Base-by-base conservation (phyloP, 2,888 invertebrate genomes). In the Acleris sparsana region DNA sequence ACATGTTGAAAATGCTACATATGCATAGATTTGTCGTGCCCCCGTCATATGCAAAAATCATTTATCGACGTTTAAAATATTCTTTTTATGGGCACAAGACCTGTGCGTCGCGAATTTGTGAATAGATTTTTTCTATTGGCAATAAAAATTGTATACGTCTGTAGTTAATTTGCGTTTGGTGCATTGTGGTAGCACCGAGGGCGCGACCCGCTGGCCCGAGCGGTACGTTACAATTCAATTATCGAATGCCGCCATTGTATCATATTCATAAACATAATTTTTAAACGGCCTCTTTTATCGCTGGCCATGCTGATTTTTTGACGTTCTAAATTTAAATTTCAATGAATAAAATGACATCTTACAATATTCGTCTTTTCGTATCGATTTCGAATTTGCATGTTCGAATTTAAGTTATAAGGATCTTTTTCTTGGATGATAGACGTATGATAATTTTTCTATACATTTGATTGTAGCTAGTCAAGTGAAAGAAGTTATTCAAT, bases 11-110 rank as follows among this genome's bases (percentile, higher is more conserved):
- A 83, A 86, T 87, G 84, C 76, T 82, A 80, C 86, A 88, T 86
- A 76, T 75, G 78, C 78, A 81, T 79, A 69, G 61, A 67, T 70
- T 70, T 62, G 62, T 71, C 70, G 66, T 74, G 69, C 78, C 78
- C 78, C 72, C 72, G 85, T 83, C 89, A 89, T 91, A 92, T 92
- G 92, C 86, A 90, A 92, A 92, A 92, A 88, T 88, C 89, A 87
- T 91, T 92, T 91, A 88, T 87, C 81, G 84, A 81, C 82, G 82
- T 89, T 90, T 88, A 87, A 87, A 89, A 85, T 39, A 83, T 85
- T 82, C 80, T 85, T 88, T 85, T 82, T 84, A 74, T 70, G 72
- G 85, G 86, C 89, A 84, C 88, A 87, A 86, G 89, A 82, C 84
- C 80, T 76, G 76, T 79, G 82, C 85, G 86, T 80, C 72, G 77